A percentile compares a stretch with the other conserved stretches of the same genome.
Evolutionary conservation across 1,140 invertebrate species (phyloP).

Genomic region (Eurosta solidaginis): DNA sequence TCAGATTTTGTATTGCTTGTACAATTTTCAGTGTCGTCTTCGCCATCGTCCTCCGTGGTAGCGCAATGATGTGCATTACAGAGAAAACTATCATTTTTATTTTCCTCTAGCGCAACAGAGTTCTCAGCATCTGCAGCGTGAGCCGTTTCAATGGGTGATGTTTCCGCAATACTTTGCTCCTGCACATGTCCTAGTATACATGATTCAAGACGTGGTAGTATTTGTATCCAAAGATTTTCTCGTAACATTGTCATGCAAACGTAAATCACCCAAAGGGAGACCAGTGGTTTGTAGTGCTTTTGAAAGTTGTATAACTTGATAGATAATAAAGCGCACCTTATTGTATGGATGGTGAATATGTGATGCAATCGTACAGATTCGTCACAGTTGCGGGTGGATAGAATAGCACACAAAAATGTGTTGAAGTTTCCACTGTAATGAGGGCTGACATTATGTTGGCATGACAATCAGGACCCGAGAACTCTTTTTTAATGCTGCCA

Average conservation of each 20-base stretch:
- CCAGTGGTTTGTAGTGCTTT: slow-evolving; percentile 77
- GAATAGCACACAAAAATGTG: slow-evolving; percentile 69
- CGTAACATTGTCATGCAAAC: slow-evolving; percentile 76
- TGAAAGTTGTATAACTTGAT: slow-evolving; percentile 81
- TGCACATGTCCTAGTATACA: slow-evolving; percentile 59
- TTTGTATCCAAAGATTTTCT: slow-evolving; percentile 85
- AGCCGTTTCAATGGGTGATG: slow-evolving; percentile 29
- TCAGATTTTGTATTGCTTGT: slow-evolving; percentile 42
- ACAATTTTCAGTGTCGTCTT: slow-evolving; percentile 7
- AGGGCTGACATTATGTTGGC: slow-evolving; percentile 74
- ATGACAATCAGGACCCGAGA: slow-evolving; percentile 59
- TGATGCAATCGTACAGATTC: slow-evolving; percentile 81
- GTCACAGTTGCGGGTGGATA: slow-evolving; percentile 74
- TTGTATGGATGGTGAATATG: slow-evolving; percentile 83
- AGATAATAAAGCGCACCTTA: slow-evolving; percentile 84
- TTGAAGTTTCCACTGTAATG: slow-evolving; percentile 72
- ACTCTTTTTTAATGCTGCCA: slow-evolving; percentile 44
- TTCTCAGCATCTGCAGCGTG: background rate
- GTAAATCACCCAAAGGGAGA: slow-evolving; percentile 78
- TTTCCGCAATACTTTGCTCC: slow-evolving; percentile 33
- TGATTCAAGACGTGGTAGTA: slow-evolving; percentile 66
- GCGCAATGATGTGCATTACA: slow-evolving; percentile 31
- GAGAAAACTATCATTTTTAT: slow-evolving; percentile 36
- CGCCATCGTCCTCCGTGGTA: background rate
- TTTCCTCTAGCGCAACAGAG: slow-evolving; percentile 37